Percentiles rank a stretch among this genome's conserved stretches.
Conservation (phyloP, 2,113 vertebrate genomes). For the Eurypyga helias region DNA sequence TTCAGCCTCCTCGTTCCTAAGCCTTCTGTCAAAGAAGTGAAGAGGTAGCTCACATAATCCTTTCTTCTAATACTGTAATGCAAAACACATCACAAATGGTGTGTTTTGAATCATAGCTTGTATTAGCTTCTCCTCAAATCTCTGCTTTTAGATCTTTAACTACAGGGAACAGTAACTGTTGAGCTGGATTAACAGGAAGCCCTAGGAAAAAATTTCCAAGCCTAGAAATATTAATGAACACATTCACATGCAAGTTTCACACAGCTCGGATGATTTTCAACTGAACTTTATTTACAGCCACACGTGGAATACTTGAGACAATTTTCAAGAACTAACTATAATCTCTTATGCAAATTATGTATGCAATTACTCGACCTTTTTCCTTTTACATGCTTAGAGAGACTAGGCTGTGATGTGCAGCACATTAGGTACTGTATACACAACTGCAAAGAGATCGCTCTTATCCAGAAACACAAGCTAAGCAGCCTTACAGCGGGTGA, state of each 20-base stretch:
- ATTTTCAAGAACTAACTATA: slow-evolving; percentile 3
- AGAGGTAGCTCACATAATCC: background rate
- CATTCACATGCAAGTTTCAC: background rate
- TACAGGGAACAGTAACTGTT: background rate
- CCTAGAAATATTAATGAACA: background rate
- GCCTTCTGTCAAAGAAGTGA: background rate
- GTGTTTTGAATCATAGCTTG: background rate
- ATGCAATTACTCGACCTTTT: background rate
- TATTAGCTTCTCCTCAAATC: background rate
- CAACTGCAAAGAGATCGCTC: background rate
- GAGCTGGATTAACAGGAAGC: slow-evolving; percentile 51
- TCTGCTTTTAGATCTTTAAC: slow-evolving; percentile 37
- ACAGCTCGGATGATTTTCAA: background rate
- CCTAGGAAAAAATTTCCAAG: slow-evolving; percentile 22
- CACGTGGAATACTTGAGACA: background rate
- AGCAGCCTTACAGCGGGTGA: background rate
- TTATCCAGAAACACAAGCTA: background rate
- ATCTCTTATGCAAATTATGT: slow-evolving; percentile 12
- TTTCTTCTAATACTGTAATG: background rate
- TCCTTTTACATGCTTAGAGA: background rate
- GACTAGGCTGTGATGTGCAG: background rate
- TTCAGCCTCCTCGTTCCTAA: background rate
- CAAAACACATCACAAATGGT: background rate
- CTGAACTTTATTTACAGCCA: background rate
- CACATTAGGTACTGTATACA: background rate